phyloP scores from a whole-genome alignment of 1,140 invertebrate species.

The Telenomus remus region DNA sequence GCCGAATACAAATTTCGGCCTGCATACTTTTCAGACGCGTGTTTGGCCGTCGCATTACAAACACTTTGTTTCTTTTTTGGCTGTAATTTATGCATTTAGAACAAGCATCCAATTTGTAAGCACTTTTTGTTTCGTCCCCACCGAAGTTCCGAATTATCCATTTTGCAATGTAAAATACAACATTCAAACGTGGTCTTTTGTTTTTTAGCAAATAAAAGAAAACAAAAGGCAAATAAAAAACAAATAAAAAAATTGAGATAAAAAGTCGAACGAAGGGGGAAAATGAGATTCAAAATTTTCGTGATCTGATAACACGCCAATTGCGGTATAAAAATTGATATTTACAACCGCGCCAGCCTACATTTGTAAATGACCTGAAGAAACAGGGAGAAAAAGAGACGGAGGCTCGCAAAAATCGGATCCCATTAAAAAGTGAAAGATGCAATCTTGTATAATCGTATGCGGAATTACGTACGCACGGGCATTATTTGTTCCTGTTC shows the following conservation, averaged over 20 bases:
- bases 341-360: constrained; percentile 10
- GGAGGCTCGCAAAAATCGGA: constrained; percentile 5
- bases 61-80: constrained; percentile 9
- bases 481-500: constrained; percentile 25
- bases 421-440: constrained; percentile 39
- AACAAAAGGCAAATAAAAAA: too few relatives aligned
- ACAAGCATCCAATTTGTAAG: neutral
- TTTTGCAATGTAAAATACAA: too few relatives aligned
- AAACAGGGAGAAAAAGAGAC: too few relatives aligned
- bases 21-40: constrained; percentile 15
- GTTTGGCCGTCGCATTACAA: constrained; percentile 27
- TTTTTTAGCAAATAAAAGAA: too few relatives aligned
- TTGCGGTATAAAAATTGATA: constrained; percentile 7
- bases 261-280: too few relatives aligned
- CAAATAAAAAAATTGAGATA: too few relatives aligned
- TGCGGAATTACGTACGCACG: constrained; percentile 1
- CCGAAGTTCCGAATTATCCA: too few relatives aligned
- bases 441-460: constrained; percentile 4
- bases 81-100: constrained; percentile 12
- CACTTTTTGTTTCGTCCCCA: neutral
- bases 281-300: too few relatives aligned
- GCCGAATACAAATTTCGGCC: constrained; percentile 33
- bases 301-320: too few relatives aligned
- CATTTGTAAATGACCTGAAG: constrained; percentile 4
- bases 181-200: too few relatives aligned